Evolutionary conservation across 2,888 invertebrate species (phyloP), one percentile per base, ranked within the genome.

Genomic region (Lampropteryx suffumata): DNA sequence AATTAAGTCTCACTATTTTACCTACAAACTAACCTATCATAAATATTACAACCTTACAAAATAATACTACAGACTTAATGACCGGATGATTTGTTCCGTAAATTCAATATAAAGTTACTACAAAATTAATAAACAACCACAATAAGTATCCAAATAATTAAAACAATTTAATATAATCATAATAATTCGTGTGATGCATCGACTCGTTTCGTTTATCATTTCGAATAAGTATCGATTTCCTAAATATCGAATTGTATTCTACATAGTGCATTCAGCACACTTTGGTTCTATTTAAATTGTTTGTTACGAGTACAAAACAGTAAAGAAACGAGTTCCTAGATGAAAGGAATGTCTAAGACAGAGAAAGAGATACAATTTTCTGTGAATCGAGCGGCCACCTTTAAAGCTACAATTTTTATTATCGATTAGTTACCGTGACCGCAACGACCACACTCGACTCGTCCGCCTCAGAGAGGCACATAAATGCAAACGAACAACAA

Each of bases 401-500:
- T 59, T 61, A 61, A 61, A 61, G 61, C 61, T 61, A 51, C n/a
- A n/a, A 45, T 52, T 37, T 50, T 39, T 44, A 37, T 36, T 41
- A 52, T 48, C 53, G 46, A 57, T 45, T 59, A 61, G 57, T 50
- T 21, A 39, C 41, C 37, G 53, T 48, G 50, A 34, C 53, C 57
- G 52, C 51, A 11, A 50, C 54, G 54, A 39, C 34, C 35, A 40
- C 52, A 41, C 49, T 58, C 56, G 37, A 55, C 50, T 58, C 54
- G 50, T 51, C 35, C 30, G 46, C 41, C 55, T 42, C 50, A 44
- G 13, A 45, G 47, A 47, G 72, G 70, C 73, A 70, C 64, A 70
- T 85, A 87, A 87, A 88, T 84, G 87, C 88, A 76, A 65, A 69
- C 71, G 74, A 69, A 69, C 69, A 73, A 64, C 64, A 71, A 71